These are phyloP conservation scores for Drosophila carrolli DNA, from an alignment of 1,140 invertebrate species.

Conservation along the genomic window DNA sequence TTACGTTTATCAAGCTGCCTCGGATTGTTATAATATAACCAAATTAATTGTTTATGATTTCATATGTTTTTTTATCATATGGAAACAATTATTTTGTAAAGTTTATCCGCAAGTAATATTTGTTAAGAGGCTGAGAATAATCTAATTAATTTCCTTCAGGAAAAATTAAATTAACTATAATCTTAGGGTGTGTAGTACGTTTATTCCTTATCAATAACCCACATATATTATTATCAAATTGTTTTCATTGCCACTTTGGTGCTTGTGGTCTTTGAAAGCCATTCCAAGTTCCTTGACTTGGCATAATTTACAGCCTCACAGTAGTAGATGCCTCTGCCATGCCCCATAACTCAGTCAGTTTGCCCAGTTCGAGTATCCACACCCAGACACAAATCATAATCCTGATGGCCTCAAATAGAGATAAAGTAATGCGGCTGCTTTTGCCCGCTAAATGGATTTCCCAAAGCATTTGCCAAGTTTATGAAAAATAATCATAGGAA, in stretches of 20 bases:
- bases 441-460: constrained; percentile 73
- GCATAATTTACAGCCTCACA: constrained; percentile 39
- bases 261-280: constrained; percentile 40
- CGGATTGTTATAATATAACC: no score
- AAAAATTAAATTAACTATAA: constrained; percentile 1
- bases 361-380: constrained; percentile 28
- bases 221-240: constrained; percentile 47
- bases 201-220: constrained; percentile 27
- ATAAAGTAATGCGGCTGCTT: constrained; percentile 77
- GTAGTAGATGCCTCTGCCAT: constrained; percentile 1
- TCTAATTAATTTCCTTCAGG: neutral
- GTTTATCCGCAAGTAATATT: no score
- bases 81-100: no score
- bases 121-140: no score
- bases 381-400: constrained; percentile 70
- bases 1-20: no score
- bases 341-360: constrained; percentile 36
- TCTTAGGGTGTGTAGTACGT: no score
- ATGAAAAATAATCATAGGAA: constrained; percentile 77
- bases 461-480: constrained; percentile 78
- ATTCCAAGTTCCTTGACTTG: constrained; percentile 56
- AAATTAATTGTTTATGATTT: no score
- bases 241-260: constrained; percentile 39
- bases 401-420: constrained; percentile 67
- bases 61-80: no score